These are phyloP conservation scores for Papilio demoleus DNA, from an alignment of 2,888 invertebrate genomes.

Conservation along the genomic window DNA sequence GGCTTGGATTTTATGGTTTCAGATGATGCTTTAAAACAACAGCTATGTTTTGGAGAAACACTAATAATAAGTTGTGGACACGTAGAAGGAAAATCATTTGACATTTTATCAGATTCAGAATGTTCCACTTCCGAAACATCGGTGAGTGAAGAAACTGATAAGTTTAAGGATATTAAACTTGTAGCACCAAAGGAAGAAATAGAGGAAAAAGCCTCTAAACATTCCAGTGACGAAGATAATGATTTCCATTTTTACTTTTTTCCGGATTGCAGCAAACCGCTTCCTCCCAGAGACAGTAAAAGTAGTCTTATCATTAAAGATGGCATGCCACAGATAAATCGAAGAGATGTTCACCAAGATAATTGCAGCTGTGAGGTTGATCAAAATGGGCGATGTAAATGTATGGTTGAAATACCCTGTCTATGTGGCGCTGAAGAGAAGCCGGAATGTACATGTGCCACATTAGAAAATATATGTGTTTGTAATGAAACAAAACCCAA, in stretches of 20 bases:
- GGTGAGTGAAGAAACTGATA: conserved; percentile 53
- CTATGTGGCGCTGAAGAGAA: conserved; percentile 64
- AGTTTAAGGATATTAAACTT: conserved; percentile 53
- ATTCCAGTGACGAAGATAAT: conserved; percentile 57
- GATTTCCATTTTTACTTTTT: conserved; percentile 77
- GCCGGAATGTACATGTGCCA: conserved; percentile 63
- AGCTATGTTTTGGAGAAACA: conserved; percentile 81
- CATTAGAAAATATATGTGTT: conserved; percentile 62
- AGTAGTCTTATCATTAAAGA: conserved; percentile 65
- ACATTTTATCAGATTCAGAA: conserved; percentile 69
- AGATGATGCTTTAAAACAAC: conserved; percentile 77
- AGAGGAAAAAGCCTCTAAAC: conserved; percentile 51
- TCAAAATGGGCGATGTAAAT: conserved; percentile 63
- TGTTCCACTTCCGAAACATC: conserved; percentile 67
- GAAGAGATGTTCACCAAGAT: conserved; percentile 47
- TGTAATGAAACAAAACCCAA: conserved; percentile 60
- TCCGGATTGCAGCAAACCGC: conserved; percentile 68
- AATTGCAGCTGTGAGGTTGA: conserved; percentile 62
- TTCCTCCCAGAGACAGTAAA: conserved; percentile 56
- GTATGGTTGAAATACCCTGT: conserved; percentile 65
- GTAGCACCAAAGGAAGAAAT: conserved; percentile 48
- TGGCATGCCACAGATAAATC: conserved; percentile 70
- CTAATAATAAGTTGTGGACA: conserved; percentile 81
- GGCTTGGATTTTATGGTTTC: conserved; percentile 44
- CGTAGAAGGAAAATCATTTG: conserved; percentile 59